A percentile compares a stretch with the other conserved stretches of the same genome.
phyloP scores from a whole-genome alignment of 2,888 invertebrate genomes.

The Brenthis daphne region DNA sequence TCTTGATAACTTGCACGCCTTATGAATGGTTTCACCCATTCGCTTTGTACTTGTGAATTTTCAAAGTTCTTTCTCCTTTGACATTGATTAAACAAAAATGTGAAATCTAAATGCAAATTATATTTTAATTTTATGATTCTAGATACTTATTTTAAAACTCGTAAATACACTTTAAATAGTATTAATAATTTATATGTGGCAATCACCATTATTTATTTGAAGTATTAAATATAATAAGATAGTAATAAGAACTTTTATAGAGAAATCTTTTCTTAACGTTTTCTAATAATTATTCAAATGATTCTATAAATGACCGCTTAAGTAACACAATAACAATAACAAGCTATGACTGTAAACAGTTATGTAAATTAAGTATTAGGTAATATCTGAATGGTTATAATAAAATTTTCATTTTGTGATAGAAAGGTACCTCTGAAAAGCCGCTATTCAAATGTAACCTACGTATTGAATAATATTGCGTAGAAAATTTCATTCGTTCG shows the following conservation, averaged over 20 bases:
- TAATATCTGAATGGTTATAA: constrained; percentile 17
- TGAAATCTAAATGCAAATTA: no score
- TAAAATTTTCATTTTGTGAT: constrained; percentile 27
- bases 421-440: constrained; percentile 16
- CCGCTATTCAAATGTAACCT: constrained; percentile 19
- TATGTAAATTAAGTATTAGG: neutral
- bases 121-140: no score
- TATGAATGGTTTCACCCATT: constrained; percentile 38
- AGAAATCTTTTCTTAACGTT: no score
- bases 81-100: neutral
- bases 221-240: no score
- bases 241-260: no score
- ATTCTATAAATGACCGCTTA: neutral
- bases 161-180: no score
- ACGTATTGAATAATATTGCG: constrained; percentile 27
- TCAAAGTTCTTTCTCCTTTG: constrained; percentile 1
- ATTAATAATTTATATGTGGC: no score
- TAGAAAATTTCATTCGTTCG: constrained; percentile 13
- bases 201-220: no score
- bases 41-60: constrained; percentile 19
- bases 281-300: neutral
- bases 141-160: no score
- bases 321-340: neutral
- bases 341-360: neutral
- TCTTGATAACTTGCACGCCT: constrained; percentile 17